Conservation (phyloP, 2,797 vertebrate genomes). For the Iguana delicatissima region DNA sequence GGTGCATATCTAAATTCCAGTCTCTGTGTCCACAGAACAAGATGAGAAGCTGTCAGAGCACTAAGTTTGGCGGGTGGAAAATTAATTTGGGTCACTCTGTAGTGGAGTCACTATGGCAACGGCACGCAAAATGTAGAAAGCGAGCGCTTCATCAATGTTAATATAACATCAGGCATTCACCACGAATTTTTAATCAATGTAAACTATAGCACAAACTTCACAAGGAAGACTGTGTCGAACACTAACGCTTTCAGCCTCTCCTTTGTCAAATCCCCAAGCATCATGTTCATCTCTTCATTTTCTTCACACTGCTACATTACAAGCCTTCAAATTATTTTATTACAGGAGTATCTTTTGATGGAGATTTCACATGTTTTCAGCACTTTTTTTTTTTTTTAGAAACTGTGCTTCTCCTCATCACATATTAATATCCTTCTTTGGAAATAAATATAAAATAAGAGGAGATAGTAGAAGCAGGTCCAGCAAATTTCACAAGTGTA, state of each 20-base stretch:
- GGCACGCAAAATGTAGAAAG: conserved; percentile 69
- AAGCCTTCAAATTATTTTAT: conserved; percentile 42
- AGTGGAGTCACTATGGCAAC: conserved; percentile 79
- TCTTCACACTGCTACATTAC: not conserved
- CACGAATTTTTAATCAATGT: conserved; percentile 58
- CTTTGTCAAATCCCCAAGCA: conserved; percentile 26
- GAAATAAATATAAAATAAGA: not conserved
- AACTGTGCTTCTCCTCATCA: not conserved
- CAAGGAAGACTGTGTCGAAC: conserved; percentile 37
- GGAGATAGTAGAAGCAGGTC: too few relatives aligned
- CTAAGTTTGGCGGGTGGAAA: conserved; percentile 76
- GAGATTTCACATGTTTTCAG: not conserved
- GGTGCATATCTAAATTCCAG: conserved; percentile 33
- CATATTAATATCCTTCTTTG: not conserved
- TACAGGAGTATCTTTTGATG: conserved; percentile 2
- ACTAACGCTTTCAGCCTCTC: conserved; percentile 28
- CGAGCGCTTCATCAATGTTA: conserved; percentile 64
- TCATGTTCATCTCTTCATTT: not conserved
- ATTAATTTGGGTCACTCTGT: conserved; percentile 83
- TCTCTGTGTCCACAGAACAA: conserved; percentile 46
- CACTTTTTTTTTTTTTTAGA: not conserved
- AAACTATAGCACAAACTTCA: conserved; percentile 51
- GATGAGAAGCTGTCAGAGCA: conserved; percentile 59
- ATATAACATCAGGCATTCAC: conserved; percentile 63
- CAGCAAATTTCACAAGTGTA: not conserved